Percentiles rank a stretch among this genome's conserved stretches.
phyloP scores from a whole-genome alignment of 2,888 invertebrate genomes.

The Reticulitermes lucifugus region DNA sequence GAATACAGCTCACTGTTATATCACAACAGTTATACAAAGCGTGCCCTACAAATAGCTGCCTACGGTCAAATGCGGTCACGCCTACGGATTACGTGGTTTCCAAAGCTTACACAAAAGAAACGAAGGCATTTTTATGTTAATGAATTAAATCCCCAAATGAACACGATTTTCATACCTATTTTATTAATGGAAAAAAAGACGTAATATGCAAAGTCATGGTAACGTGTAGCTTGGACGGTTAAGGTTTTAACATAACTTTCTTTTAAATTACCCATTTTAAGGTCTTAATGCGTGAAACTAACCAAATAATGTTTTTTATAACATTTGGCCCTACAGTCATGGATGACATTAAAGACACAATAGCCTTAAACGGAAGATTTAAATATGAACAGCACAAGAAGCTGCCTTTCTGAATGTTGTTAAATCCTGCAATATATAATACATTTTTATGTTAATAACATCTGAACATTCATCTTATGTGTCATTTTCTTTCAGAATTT shows the following conservation, averaged over 20 bases:
- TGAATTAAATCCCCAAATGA: neutral
- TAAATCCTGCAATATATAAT: too few relatives aligned
- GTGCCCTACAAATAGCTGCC: neutral
- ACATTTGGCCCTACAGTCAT: neutral
- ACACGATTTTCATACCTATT: neutral
- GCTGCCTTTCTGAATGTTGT: too few relatives aligned
- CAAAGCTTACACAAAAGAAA: neutral
- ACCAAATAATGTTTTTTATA: neutral
- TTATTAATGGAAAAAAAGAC: neutral
- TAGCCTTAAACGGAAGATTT: too few relatives aligned
- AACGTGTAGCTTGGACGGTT: neutral
- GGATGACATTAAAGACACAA: neutral
- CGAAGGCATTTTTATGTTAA: neutral
- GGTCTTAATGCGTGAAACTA: neutral
- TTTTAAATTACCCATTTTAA: too few relatives aligned
- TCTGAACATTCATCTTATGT: too few relatives aligned
- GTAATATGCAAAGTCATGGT: neutral
- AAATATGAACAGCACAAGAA: too few relatives aligned
- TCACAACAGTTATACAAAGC: neutral
- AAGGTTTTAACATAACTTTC: neutral
- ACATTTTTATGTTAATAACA: too few relatives aligned
- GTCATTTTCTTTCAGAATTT: too few relatives aligned
- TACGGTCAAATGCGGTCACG: neutral
- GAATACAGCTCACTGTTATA: slow-evolving; percentile 8
- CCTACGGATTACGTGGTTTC: neutral